Conservation (phyloP, 1,140 invertebrate species). For the Aradophagus sp. region DNA sequence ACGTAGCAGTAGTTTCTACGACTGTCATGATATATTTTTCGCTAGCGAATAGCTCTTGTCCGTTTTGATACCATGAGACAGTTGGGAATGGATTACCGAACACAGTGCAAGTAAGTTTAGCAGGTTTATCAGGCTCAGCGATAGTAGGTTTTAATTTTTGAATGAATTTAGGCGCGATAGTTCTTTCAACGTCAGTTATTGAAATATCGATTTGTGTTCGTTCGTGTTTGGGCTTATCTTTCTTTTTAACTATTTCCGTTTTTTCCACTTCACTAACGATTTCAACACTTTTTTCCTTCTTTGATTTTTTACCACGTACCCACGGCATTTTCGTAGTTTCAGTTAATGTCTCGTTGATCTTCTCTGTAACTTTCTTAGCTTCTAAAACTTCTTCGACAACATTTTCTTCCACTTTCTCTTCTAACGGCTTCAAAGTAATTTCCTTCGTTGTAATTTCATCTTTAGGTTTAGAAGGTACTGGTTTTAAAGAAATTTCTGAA, state of each 20-base stretch:
- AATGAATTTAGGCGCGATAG: conserved; percentile 81
- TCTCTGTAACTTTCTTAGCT: no score
- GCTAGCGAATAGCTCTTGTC: conserved; percentile 78
- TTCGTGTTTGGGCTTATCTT: conserved; percentile 61
- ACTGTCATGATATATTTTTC: conserved; percentile 79
- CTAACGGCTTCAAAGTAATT: no score
- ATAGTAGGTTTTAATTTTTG: conserved; percentile 82
- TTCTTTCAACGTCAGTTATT: conserved; percentile 71
- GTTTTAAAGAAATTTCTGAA: conserved; percentile 22
- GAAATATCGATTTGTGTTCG: conserved; percentile 76
- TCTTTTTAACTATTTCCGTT: conserved; percentile 31
- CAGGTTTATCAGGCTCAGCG: conserved; percentile 78
- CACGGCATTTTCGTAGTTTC: no score
- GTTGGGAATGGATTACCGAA: conserved; percentile 81
- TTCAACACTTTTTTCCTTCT: background rate
- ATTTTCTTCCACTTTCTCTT: conserved; percentile 11
- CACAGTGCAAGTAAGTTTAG: conserved; percentile 80
- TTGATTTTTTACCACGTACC: no score
- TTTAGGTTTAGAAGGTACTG: no score
- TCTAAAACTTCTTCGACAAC: conserved; percentile 30
- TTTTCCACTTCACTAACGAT: conserved; percentile 28
- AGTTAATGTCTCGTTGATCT: no score
- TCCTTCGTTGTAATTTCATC: conserved; percentile 16
- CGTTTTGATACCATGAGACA: conserved; percentile 87
- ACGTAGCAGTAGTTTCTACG: conserved; percentile 78